Evolutionary conservation across 2,888 invertebrate genomes (phyloP).

Genomic region (Diloba caeruleocephala): DNA sequence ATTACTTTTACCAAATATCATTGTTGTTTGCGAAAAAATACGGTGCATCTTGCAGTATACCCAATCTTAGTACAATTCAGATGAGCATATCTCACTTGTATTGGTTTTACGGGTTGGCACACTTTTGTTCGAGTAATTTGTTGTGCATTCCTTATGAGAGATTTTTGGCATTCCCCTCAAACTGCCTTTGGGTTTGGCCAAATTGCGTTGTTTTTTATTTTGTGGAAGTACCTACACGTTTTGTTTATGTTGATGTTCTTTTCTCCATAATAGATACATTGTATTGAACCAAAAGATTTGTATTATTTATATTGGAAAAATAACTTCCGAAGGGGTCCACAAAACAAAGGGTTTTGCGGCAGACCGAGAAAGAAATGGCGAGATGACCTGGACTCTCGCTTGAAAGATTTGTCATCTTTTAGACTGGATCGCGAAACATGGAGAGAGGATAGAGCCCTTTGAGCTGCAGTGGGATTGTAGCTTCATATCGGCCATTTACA

Average conservation of each 20-base stretch:
- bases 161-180: slow-evolving; percentile 27
- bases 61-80: slow-evolving; percentile 9
- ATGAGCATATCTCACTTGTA: slow-evolving; percentile 19
- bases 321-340: too few relatives aligned
- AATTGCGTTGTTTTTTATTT: slow-evolving; percentile 15
- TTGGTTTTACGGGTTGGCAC: slow-evolving; percentile 22
- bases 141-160: slow-evolving; percentile 6
- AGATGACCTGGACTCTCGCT: too few relatives aligned
- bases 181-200: slow-evolving; percentile 15
- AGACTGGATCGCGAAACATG: too few relatives aligned
- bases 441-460: too few relatives aligned
- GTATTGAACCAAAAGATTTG: too few relatives aligned
- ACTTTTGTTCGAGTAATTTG: slow-evolving; percentile 24
- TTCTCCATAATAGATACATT: background rate
- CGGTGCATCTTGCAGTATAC: slow-evolving; percentile 3
- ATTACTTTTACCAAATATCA: background rate
- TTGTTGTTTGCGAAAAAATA: background rate
- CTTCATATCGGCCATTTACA: too few relatives aligned
- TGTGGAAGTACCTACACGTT: slow-evolving; percentile 3
- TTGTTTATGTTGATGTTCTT: background rate
- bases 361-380: too few relatives aligned
- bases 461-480: too few relatives aligned
- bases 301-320: too few relatives aligned
- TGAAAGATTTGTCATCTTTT: too few relatives aligned
- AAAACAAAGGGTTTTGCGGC: too few relatives aligned